phyloP scores from a whole-genome alignment of 2,113 vertebrate genomes.

The Alectura lathami region DNA sequence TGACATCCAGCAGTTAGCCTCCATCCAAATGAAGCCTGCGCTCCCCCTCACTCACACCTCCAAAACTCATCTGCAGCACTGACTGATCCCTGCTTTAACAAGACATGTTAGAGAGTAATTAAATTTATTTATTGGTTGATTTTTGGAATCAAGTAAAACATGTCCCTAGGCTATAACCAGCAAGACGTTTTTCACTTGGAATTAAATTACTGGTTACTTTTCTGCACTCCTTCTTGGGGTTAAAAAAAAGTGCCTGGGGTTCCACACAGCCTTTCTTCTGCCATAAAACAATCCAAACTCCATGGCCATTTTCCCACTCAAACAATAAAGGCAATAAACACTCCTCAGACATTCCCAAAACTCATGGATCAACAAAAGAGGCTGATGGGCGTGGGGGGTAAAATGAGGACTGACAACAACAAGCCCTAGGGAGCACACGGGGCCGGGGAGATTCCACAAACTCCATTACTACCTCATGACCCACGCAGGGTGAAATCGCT shows the following conservation, averaged over 20 bases:
- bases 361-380: constrained; percentile 11
- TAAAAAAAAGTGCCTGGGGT: constrained; percentile 37
- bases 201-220: constrained; percentile 53
- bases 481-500: accelerated
- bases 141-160: constrained; percentile 38
- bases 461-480: neutral
- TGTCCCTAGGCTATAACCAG: constrained; percentile 18
- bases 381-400: neutral
- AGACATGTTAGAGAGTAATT: constrained; percentile 55
- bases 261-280: constrained; percentile 36
- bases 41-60: neutral
- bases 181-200: constrained; percentile 41
- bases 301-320: constrained; percentile 44
- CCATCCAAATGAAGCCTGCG: neutral
- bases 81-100: constrained; percentile 1
- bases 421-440: neutral
- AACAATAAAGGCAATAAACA: constrained; percentile 60
- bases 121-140: constrained; percentile 56
- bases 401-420: constrained; percentile 40
- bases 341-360: neutral
- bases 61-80: neutral
- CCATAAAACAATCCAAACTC: constrained; percentile 53
- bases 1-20: neutral
- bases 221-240: constrained; percentile 44
- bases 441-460: neutral